Evolutionary conservation across 2,113 vertebrate species (phyloP).

Genomic region (Amblyopsis rosae): DNA sequence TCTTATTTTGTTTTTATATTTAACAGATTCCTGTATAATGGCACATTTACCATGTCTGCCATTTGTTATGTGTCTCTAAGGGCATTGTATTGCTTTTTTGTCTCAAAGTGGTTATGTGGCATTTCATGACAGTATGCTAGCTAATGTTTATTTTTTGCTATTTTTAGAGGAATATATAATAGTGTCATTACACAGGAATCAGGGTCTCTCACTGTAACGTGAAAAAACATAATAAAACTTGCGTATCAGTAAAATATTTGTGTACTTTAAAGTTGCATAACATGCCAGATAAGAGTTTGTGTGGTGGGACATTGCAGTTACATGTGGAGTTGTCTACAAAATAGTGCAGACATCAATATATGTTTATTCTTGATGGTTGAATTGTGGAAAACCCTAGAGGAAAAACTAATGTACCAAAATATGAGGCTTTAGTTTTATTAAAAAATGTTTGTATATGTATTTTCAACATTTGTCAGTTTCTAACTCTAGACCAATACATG

Average conservation of each 20-base stretch:
- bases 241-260: constrained; percentile 68
- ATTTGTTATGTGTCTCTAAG: constrained; percentile 43
- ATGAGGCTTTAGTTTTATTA: too few relatives aligned
- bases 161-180: constrained; percentile 51
- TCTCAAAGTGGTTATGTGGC: constrained; percentile 45
- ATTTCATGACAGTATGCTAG: constrained; percentile 48
- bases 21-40: constrained; percentile 77
- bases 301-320: too few relatives aligned
- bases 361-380: too few relatives aligned
- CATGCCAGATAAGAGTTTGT: constrained; percentile 64
- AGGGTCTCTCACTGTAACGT: constrained; percentile 58
- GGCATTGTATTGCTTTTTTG: constrained; percentile 61
- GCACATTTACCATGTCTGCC: constrained; percentile 53
- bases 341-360: too few relatives aligned
- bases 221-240: constrained; percentile 40
- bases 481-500: too few relatives aligned
- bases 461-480: too few relatives aligned
- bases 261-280: constrained; percentile 76
- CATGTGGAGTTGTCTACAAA: too few relatives aligned
- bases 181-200: constrained; percentile 73
- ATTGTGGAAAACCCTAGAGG: too few relatives aligned
- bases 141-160: constrained; percentile 56
- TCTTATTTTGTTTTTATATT: constrained; percentile 75
- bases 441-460: too few relatives aligned
- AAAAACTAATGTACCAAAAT: too few relatives aligned